A percentile compares a stretch with the other conserved stretches of the same genome.
Evolutionary conservation across 2,888 invertebrate genomes (phyloP).

Genomic region (Platycheirus rosarum): DNA sequence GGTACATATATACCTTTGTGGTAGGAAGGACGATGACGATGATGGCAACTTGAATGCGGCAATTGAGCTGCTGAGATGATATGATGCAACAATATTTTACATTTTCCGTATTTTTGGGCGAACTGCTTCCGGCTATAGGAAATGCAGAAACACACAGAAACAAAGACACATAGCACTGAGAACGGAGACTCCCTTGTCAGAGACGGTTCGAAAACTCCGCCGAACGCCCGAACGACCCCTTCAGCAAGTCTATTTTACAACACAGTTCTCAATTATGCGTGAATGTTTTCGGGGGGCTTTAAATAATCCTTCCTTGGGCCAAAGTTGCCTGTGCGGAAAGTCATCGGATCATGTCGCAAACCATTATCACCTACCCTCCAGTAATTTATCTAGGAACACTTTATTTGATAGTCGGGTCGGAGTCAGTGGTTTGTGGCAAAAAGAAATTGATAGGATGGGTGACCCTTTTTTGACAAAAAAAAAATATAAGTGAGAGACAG

Average conservation of each 20-base stretch:
- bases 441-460: conserved; percentile 40
- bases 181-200: neutral
- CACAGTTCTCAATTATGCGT: conserved; percentile 66
- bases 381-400: conserved; percentile 66
- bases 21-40: conserved; percentile 11
- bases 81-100: conserved; percentile 65
- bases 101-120: conserved; percentile 52
- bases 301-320: conserved; percentile 69
- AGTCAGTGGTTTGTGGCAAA: conserved; percentile 58
- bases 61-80: conserved; percentile 34
- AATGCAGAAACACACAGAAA: conserved; percentile 18
- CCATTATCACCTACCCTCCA: conserved; percentile 73
- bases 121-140: conserved; percentile 58
- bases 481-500: neutral
- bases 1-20: conserved; percentile 8
- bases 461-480: conserved; percentile 15
- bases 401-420: conserved; percentile 44
- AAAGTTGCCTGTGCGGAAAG: conserved; percentile 52
- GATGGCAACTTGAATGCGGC: conserved; percentile 39
- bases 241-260: conserved; percentile 12
- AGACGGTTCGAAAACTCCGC: conserved; percentile 1
- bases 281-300: conserved; percentile 64
- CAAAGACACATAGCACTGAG: conserved; percentile 12
- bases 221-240: conserved; percentile 6
- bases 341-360: conserved; percentile 69